These are phyloP conservation scores for Idaea biselata DNA, from an alignment of 2,888 invertebrate genomes.

Conservation along the genomic window DNA sequence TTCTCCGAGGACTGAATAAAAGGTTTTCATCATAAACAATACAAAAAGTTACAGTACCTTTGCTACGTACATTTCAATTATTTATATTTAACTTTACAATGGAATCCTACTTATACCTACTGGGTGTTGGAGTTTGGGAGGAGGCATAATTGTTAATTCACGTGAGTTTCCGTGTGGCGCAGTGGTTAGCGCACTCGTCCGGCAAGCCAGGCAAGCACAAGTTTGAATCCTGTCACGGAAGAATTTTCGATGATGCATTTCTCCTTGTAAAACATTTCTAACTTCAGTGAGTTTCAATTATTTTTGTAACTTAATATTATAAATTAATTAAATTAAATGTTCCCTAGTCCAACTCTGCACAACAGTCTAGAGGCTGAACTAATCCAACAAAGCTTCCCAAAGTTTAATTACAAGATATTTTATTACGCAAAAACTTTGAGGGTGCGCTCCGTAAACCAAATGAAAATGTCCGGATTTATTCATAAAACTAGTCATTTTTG, in stretches of 20 bases:
- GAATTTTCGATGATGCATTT: no score
- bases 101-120: no score
- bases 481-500: slow-evolving; percentile 8
- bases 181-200: no score
- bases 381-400: slow-evolving; percentile 24
- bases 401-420: slow-evolving; percentile 31
- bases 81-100: neutral
- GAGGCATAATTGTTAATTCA: no score
- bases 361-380: slow-evolving; percentile 22
- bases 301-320: neutral
- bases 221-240: no score
- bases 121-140: no score
- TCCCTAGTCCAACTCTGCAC: slow-evolving; percentile 10
- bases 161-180: no score
- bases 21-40: neutral
- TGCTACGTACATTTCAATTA: neutral
- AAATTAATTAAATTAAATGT: neutral
- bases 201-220: no score
- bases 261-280: no score
- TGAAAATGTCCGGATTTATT: slow-evolving; percentile 8
- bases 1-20: neutral
- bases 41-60: neutral
- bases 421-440: slow-evolving; percentile 27
- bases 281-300: neutral
- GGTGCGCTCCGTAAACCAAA: slow-evolving; percentile 21